phyloP scores from a whole-genome alignment of 2,797 vertebrate species.

The Hipposideros larvatus region DNA sequence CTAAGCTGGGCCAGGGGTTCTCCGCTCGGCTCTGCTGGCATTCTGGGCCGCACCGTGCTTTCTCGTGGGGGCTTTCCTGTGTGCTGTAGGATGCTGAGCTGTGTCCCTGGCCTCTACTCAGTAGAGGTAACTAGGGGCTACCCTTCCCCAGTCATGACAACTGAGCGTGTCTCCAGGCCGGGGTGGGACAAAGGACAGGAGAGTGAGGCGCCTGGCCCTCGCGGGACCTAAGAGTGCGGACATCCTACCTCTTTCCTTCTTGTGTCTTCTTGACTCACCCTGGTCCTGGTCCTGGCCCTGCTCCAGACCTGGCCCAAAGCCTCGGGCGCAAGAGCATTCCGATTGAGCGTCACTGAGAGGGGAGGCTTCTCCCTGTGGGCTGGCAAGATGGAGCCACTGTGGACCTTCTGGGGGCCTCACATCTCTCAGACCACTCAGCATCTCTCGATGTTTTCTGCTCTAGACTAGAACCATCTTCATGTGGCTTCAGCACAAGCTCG shows the following conservation, averaged over 20 bases:
- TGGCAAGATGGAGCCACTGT: neutral
- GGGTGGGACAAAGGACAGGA: neutral
- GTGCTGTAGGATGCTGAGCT: neutral
- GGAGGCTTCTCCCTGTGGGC: neutral
- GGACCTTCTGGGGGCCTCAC: neutral
- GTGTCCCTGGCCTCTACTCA: neutral
- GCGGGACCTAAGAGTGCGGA: too few relatives aligned
- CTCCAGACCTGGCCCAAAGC: too few relatives aligned
- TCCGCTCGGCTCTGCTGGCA: rapidly evolving
- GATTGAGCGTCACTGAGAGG: neutral
- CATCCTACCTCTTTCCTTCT: neutral
- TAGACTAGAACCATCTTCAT: neutral
- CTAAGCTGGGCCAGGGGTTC: too few relatives aligned
- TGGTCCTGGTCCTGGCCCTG: rapidly evolving
- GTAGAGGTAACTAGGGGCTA: neutral
- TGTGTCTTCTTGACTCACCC: too few relatives aligned
- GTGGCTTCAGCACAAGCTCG: neutral
- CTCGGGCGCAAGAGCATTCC: too few relatives aligned
- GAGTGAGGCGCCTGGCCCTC: rapidly evolving
- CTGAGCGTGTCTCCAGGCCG: neutral
- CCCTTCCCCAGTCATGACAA: neutral
- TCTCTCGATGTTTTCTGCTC: neutral
- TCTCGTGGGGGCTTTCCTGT: rapidly evolving
- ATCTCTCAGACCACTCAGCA: neutral
- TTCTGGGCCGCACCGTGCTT: neutral